Evolutionary conservation across 2,888 invertebrate species (phyloP), one percentile per base, ranked within the genome.

Genomic region (Drosophila atroscutellata): DNA sequence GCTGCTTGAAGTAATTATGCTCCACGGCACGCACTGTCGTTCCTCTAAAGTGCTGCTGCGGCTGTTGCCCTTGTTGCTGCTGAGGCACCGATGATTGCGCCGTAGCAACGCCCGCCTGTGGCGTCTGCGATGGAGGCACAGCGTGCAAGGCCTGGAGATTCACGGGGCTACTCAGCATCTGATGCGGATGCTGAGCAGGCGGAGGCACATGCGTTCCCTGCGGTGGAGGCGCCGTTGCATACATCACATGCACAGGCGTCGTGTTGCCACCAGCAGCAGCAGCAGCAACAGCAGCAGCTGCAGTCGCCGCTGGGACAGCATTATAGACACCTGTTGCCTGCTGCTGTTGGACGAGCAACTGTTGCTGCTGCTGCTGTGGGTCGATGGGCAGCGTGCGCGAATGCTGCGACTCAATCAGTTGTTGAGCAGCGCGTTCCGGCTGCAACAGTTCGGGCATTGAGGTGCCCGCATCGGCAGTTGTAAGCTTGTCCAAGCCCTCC

Each of bases 11-110:
- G 82, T 95, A 95, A n/a, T 94, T 94, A 84, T 95, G 94, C 81
- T 95, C 95, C 9, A 95, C 94, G 75, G 95, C 95, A 70, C 95
- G 94, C 24, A 95, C 93, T 0, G 95, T 95, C 73, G 95, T 94
- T 11, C 94, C 94, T 26, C 94, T 93, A 55, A 86, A 89, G n/a
- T 84, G 82, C 11, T 63, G 77, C 20, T 63, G 77, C n/a, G 62
- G 86, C 18, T 71, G 87, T n/a, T 69, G 80, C 26, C 60, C 83
- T 26, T 80, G 83, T 8, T 67, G 61, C 32, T n/a, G 30, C 13
- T 47, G 58, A 20, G 63, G 51, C 47, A 63, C 68, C 20, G 61
- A 9, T 63, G 72, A 9, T 64, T 71, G 56, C 51, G 73, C 58
- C 65, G 77, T 34, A 56, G 73, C 55, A 65, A 77, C 68, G 66